Evolutionary conservation across 1,140 invertebrate genomes (phyloP).

Genomic region (Colletes latitarsis): DNA sequence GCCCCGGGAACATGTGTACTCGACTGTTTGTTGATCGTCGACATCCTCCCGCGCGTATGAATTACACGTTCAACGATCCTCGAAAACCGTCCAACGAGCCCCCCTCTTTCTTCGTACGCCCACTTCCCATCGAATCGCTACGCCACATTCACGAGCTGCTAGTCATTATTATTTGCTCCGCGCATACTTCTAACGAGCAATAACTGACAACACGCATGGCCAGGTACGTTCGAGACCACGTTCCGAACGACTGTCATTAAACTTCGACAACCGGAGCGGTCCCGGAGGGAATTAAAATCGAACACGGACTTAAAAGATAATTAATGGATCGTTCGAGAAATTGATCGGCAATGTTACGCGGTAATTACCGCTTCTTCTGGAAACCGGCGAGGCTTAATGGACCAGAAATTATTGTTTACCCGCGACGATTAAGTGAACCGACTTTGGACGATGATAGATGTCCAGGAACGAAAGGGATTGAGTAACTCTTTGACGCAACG

Average conservation of each 20-base stretch:
- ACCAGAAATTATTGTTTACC: conserved; percentile 8
- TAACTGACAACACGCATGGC: conserved; percentile 26
- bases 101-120: conserved; percentile 8
- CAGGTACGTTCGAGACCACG: not conserved
- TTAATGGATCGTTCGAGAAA: conserved; percentile 31
- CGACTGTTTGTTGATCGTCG: conserved; percentile 60
- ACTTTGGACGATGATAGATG: not conserved
- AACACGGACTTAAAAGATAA: not conserved
- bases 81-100: conserved; percentile 37
- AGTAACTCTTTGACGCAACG: not conserved
- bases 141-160: conserved; percentile 5
- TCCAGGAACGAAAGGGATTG: not conserved
- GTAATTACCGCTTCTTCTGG: conserved; percentile 1
- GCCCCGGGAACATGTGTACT: conserved; percentile 56
- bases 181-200: conserved; percentile 40
- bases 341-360: conserved; percentile 6
- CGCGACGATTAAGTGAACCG: not conserved
- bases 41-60: conserved; percentile 51
- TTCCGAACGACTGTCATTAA: conserved; percentile 19
- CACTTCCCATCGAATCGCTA: conserved; percentile 28
- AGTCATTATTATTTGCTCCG: conserved; percentile 35
- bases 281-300: not conserved
- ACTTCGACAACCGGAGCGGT: not conserved
- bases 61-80: conserved; percentile 66
- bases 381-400: not conserved